phyloP scores from a whole-genome alignment of 1,140 invertebrate species.

The Eupeodes corollae region DNA sequence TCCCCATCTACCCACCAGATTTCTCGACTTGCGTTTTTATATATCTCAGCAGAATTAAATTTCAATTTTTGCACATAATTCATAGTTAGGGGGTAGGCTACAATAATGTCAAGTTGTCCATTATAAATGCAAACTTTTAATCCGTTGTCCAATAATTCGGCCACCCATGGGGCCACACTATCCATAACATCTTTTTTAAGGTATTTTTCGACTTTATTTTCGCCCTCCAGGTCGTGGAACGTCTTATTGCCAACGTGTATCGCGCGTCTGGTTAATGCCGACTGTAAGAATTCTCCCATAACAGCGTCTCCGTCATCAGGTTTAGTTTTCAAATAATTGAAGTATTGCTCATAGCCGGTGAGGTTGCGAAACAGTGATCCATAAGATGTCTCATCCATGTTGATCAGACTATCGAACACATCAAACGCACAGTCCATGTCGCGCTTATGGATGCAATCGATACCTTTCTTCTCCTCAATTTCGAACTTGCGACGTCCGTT shows the following conservation, averaged over 20 bases:
- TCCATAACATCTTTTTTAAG: conserved; percentile 72
- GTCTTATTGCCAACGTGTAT: conserved; percentile 73
- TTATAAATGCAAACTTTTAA: conserved; percentile 68
- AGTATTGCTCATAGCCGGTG: conserved; percentile 68
- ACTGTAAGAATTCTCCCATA: conserved; percentile 47
- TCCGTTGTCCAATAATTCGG: conserved; percentile 47
- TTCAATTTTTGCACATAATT: conserved; percentile 57
- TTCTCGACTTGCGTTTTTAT: conserved; percentile 50
- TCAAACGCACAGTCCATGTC: conserved; percentile 55
- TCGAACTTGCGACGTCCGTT: conserved; percentile 51
- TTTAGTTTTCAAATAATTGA: conserved; percentile 59
- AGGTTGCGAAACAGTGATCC: conserved; percentile 62
- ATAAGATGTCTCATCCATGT: conserved; percentile 50
- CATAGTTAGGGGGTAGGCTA: conserved; percentile 65
- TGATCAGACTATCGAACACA: conserved; percentile 58
- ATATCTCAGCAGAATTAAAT: conserved; percentile 54
- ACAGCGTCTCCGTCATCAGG: conserved; percentile 31
- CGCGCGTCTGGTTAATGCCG: conserved; percentile 47
- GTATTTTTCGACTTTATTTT: conserved; percentile 50
- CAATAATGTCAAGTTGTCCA: conserved; percentile 76
- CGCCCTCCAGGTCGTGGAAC: conserved; percentile 46
- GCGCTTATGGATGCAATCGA: conserved; percentile 47
- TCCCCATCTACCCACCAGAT: conserved; percentile 58
- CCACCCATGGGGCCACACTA: conserved; percentile 63
- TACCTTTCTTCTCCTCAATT: conserved; percentile 44